Evolutionary conservation across 2,113 vertebrate genomes (phyloP), one percentile per base, ranked within the genome.

Genomic region (Chunga burmeisteri): DNA sequence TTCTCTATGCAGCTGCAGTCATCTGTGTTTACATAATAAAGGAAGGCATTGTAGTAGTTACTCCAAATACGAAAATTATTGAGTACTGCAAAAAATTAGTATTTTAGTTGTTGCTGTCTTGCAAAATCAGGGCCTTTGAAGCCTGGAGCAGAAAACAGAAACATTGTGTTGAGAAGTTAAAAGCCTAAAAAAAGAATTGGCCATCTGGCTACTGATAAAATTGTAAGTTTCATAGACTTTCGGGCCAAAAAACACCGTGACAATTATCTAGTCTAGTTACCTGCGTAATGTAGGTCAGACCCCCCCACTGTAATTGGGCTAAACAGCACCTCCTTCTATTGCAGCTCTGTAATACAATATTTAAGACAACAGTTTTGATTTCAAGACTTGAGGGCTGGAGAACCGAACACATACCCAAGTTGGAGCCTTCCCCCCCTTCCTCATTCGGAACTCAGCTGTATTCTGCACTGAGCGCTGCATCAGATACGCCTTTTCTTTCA

Each of bases 281-380:
- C 88, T 72, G 47, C 68, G 71, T 62, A 81, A 88, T 11, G 30
- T 38, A 67, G 55, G 88, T 86, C 90, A 65, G 65, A 88, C 49
- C 80, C 59, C 95, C 63, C 47, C 36, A 6, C 21, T 81, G 75
- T 67, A 74, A 93, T 94, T 74, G 88, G 80, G 72, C 63, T 91
- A 74, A 96, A 94, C 61, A 78, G 63, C 18, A 67, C 55, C 68
- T 81, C 34, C 85, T 92, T 74, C 67, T 88, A 3, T 88, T 78
- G 84, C 90, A 88, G 88, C 86, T 86, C 50, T 50, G n/a, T 23
- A 47, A 92, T 86, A 72, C 78, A 93, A 90, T 50, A 92, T 86
- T 93, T 70, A 93, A 72, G 50, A 53, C 59, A 74, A 59, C 38
- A 44, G 46, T 71, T 93, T 77, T 83, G 68, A 88, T 84, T 91